These are phyloP conservation scores for Drosophila takahashii DNA, from an alignment of 1,140 invertebrate species.

Conservation along the genomic window DNA sequence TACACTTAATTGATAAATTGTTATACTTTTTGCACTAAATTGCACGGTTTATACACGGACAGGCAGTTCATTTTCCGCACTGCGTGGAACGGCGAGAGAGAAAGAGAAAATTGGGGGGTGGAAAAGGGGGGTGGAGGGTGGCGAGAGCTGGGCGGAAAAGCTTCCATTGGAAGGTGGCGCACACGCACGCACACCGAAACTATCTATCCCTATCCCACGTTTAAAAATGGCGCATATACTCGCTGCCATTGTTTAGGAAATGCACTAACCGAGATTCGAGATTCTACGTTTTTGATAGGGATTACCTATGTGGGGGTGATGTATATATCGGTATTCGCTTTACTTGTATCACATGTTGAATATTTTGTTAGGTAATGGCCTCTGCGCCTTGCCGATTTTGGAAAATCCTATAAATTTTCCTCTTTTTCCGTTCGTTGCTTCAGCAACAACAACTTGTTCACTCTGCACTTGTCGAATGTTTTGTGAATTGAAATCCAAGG, in stretches of 20 bases:
- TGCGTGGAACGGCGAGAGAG: constrained; percentile 20
- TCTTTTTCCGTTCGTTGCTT: constrained; percentile 73
- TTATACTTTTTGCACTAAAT: constrained; percentile 63
- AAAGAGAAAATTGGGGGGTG: not conserved
- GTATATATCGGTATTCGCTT: constrained; percentile 4
- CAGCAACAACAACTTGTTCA: constrained; percentile 82
- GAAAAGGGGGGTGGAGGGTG: not conserved
- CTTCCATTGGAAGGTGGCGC: constrained; percentile 79
- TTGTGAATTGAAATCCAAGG: constrained; percentile 66
- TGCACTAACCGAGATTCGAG: constrained; percentile 65
- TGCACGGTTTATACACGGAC: constrained; percentile 51
- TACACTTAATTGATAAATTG: constrained; percentile 65
- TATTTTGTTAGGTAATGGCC: constrained; percentile 38
- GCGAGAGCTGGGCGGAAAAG: constrained; percentile 19
- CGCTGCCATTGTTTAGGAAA: constrained; percentile 80
- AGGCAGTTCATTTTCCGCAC: constrained; percentile 65
- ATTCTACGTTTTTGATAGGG: constrained; percentile 20
- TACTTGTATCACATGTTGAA: constrained; percentile 28
- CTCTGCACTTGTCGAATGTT: constrained; percentile 83
- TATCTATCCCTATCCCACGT: constrained; percentile 83
- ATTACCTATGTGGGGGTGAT: not conserved
- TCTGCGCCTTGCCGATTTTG: constrained; percentile 16
- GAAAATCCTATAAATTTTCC: constrained; percentile 43
- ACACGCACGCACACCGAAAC: constrained; percentile 75
- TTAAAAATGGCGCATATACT: constrained; percentile 81